Evolutionary conservation across 53 echinoderm and acorn worm genomes (phyloP), one percentile per base, ranked within the genome.

Genomic region (Arbacia lixula): DNA sequence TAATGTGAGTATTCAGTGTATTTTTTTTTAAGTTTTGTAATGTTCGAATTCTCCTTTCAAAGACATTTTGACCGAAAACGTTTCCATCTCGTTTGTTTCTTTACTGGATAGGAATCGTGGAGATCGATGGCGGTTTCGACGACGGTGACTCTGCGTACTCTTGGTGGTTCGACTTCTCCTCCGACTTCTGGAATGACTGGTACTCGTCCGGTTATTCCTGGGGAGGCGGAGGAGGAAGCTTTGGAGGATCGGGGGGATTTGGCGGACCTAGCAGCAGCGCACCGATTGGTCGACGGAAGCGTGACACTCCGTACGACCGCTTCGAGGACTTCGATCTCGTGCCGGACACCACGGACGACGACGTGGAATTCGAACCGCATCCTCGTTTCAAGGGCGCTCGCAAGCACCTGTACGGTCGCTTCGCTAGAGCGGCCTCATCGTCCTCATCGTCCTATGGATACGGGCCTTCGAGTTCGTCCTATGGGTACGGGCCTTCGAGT

Each of bases 61-160:
- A 46, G 46, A 46, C 46, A 14, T 46, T 14, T 46, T 14, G 8
- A 14, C 46, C 14, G 8, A 46, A 8, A 8, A 14, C 21, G 5
- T 56, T 56, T 56, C 21, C 12, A 56, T 16, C 21, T 11, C 21
- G 5, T 21, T 56, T 56, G 6, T 8, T 31, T 64, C 35, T 0
- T 25, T 10, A 41, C 11, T 60, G 6, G 26, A 27, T 40, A 81
- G 81, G 81, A 3, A 60, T 81, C 1, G 57, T 95, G 10, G 91
- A 91, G 6, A 81, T 95, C 26, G 95, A 95, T 53, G 95, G 93
- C 1, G 95, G 95, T 1, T 88, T 88, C 84, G 85, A 85, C 29
- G 88, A 91, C 16, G 86, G 89, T 8, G 91, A 86, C 42, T 27
- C 17, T 29, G 85, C 90, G 56, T 94, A 91, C 12, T 86, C 88